phyloP scores from a whole-genome alignment of 2,113 vertebrate species.

The Blennius ocellaris region DNA sequence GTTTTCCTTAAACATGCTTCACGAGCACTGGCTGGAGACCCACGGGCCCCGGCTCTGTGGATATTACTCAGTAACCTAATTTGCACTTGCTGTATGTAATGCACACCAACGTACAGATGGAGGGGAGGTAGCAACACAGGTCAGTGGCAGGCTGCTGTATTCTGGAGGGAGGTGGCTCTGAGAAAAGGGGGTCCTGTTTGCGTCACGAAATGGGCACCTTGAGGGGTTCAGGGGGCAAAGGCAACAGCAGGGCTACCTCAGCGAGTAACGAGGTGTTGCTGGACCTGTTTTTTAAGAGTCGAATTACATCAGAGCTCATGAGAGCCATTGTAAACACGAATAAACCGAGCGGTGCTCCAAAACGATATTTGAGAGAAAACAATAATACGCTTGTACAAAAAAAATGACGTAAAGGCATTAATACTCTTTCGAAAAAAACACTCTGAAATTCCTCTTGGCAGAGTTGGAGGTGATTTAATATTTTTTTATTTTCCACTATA shows the following conservation, averaged over 20 bases:
- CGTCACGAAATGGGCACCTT: constrained; percentile 67
- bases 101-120: constrained; percentile 66
- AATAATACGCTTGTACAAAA: constrained; percentile 55
- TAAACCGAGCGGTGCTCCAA: constrained; percentile 34
- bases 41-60: constrained; percentile 60
- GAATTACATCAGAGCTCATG: constrained; percentile 75
- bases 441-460: constrained; percentile 65
- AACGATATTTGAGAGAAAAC: constrained; percentile 65
- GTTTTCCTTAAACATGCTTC: constrained; percentile 76
- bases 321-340: constrained; percentile 71
- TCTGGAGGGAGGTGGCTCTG: not conserved
- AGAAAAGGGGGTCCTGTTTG: constrained; percentile 36
- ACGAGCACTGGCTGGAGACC: constrained; percentile 60
- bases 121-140: constrained; percentile 50
- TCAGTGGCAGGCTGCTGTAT: constrained; percentile 54
- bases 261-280: constrained; percentile 82
- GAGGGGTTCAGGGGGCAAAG: constrained; percentile 63
- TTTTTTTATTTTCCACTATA: constrained; percentile 57
- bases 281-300: constrained; percentile 71
- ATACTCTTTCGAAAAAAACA: constrained; percentile 51
- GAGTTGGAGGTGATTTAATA: constrained; percentile 45
- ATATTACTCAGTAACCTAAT: constrained; percentile 80
- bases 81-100: constrained; percentile 82
- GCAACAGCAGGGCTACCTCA: constrained; percentile 61
- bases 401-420: constrained; percentile 54